These are phyloP conservation scores for Drosophila histrio DNA, from an alignment of 2,888 invertebrate species.

Conservation along the genomic window DNA sequence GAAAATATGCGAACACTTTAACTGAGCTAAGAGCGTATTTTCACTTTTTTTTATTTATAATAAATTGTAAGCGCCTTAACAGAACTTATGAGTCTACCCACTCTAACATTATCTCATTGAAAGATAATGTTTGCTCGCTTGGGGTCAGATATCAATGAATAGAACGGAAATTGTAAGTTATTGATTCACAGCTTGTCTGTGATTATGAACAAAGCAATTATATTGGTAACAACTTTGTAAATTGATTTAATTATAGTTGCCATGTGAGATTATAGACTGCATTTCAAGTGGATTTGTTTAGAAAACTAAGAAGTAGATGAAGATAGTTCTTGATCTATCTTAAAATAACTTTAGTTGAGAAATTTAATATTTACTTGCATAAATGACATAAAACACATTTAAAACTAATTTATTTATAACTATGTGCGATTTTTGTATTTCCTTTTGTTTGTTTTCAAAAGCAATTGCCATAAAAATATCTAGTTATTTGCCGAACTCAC, in stretches of 20 bases:
- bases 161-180: constrained; percentile 5
- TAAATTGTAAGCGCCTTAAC: constrained; percentile 38
- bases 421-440: too few species aligned
- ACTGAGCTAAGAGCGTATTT: constrained; percentile 38
- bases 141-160: constrained; percentile 1
- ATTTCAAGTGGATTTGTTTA: background rate
- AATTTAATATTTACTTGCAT: too few species aligned
- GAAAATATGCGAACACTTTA: constrained; percentile 46
- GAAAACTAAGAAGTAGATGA: too few species aligned
- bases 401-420: too few species aligned
- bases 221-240: background rate
- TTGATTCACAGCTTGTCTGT: constrained; percentile 8
- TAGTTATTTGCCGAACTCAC: too few species aligned
- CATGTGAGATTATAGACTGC: too few species aligned
- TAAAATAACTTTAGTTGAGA: too few species aligned
- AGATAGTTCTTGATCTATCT: too few species aligned
- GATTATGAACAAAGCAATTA: constrained; percentile 1
- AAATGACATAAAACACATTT: too few species aligned
- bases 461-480: too few species aligned
- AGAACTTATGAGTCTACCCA: constrained; percentile 3
- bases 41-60: constrained; percentile 7
- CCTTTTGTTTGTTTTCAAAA: too few species aligned
- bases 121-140: background rate
- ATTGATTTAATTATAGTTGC: background rate
- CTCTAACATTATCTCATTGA: background rate